Evolutionary conservation across 2,797 vertebrate genomes (phyloP).

Genomic region (Echiichthys vipera): DNA sequence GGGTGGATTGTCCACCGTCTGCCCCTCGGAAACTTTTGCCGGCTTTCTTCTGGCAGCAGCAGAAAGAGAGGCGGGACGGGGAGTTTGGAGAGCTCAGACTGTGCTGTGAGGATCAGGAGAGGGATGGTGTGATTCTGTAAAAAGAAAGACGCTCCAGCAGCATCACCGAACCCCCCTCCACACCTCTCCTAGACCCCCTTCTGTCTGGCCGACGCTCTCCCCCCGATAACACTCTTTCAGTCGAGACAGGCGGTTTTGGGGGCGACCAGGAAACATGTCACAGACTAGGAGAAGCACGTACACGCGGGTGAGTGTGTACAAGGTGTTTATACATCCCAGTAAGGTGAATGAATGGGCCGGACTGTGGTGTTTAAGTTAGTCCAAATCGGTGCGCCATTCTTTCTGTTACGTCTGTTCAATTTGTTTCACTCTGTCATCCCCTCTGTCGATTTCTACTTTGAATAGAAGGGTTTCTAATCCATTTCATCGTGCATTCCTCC

Average conservation of each 20-base stretch:
- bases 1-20: slow-evolving; percentile 13
- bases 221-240: slow-evolving; percentile 39
- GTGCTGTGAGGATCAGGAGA: slow-evolving; percentile 37
- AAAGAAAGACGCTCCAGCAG: slow-evolving; percentile 58
- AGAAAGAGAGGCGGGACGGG: slow-evolving; percentile 38
- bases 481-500: slow-evolving; percentile 39
- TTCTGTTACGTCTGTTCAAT: slow-evolving; percentile 45
- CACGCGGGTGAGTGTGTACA: slow-evolving; percentile 89
- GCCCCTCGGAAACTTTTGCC: slow-evolving; percentile 36
- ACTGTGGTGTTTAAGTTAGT: slow-evolving; percentile 34
- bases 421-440: slow-evolving; percentile 58
- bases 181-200: slow-evolving; percentile 48
- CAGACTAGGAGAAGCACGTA: slow-evolving; percentile 90
- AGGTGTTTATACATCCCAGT: slow-evolving; percentile 18
- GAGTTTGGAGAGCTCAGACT: slow-evolving; percentile 19
- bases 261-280: slow-evolving; percentile 86
- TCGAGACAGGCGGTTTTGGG: slow-evolving; percentile 30
- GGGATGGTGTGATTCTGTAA: slow-evolving; percentile 66
- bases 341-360: slow-evolving; percentile 17
- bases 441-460: slow-evolving; percentile 26
- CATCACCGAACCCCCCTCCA: slow-evolving; percentile 58
- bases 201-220: slow-evolving; percentile 59
- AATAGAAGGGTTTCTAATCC: slow-evolving; percentile 47
- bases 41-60: slow-evolving; percentile 27
- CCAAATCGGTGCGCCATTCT: slow-evolving; percentile 28